These are phyloP conservation scores for Chionomys nivalis DNA, from an alignment of 2,113 vertebrate genomes.

Conservation along the genomic window DNA sequence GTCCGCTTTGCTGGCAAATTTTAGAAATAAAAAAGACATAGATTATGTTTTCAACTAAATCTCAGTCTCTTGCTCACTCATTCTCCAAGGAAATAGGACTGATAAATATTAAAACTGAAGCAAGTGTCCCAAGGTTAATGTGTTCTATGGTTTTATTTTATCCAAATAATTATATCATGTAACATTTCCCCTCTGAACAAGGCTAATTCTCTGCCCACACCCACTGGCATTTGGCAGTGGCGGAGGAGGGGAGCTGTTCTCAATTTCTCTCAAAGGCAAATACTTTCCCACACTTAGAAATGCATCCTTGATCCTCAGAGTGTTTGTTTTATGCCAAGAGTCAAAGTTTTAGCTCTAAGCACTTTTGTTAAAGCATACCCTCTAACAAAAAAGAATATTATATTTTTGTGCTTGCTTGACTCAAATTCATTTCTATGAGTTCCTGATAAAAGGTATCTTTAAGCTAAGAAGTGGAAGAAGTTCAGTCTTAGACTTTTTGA, in stretches of 20 bases:
- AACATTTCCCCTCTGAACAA: constrained; percentile 58
- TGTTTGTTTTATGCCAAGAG: constrained; percentile 50
- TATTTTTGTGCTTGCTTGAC: constrained; percentile 32
- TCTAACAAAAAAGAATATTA: constrained; percentile 32
- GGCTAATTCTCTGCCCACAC: constrained; percentile 52
- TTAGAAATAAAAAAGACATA: not conserved
- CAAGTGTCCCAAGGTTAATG: constrained; percentile 15
- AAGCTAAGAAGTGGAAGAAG: constrained; percentile 25
- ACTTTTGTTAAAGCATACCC: constrained; percentile 44
- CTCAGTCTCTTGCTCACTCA: not conserved
- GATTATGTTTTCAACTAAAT: not conserved
- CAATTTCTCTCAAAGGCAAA: constrained; percentile 71
- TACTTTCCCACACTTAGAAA: constrained; percentile 76
- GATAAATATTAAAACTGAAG: constrained; percentile 48
- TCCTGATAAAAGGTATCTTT: constrained; percentile 26
- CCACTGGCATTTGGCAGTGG: constrained; percentile 40
- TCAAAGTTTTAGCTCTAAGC: constrained; percentile 61
- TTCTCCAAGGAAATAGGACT: constrained; percentile 29
- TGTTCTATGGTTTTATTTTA: constrained; percentile 11
- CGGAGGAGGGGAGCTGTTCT: constrained; percentile 38
- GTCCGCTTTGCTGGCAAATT: not conserved
- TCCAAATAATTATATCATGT: constrained; percentile 53
- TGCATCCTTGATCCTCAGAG: constrained; percentile 47
- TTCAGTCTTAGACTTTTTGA: constrained; percentile 25
- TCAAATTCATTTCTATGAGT: constrained; percentile 43